Base-by-base conservation (phyloP, 2,888 invertebrate species). In the Hirudinaria manillensis region DNA sequence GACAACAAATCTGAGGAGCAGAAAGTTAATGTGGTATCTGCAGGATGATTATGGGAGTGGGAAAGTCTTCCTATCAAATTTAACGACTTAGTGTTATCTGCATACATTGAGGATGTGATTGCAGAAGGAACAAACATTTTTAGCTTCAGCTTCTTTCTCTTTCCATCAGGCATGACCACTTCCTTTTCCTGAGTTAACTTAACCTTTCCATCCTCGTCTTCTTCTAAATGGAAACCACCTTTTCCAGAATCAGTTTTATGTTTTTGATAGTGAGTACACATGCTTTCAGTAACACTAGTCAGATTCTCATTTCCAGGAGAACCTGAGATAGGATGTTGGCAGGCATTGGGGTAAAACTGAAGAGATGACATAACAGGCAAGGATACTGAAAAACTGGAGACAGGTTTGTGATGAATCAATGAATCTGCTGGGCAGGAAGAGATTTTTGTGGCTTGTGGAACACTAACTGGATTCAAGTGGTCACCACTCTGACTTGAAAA, bases 111-210 rank as follows among this genome's bases (percentile, higher is more conserved):
- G 24, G 61, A 61, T 27, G 19, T 27, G 24, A 27, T 29, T 16
- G 61, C 24, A 61, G 61, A 61, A 61, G 61, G 61, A 61, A 61
- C 61, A 61, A 68, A 68, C 34, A 73, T 27, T n/a, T 34, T 32
- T 29, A 73, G 55, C 29, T 73, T 73, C 19, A 73, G 34, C 34
- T 38, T 73, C n/a, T 73, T 73, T n/a, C n/a, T 73, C 61, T 65
- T 61, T 65, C 73, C 73, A 73, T 73, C 73, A n/a, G 73, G 73
- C 73, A 73, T 73, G 19, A 73, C 65, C 16, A 73, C 73, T 16
- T 38, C 36, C 45, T 73, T 73, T 27, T 73, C 73, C 34, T 73
- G 51, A 34, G 53, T 72, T 53, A 72, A 27, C 55, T 72, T 72
- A 2, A 24, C 21, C 3, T 55, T 51, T 72, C 24, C 29, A 24